phyloP scores from a whole-genome alignment of 2,797 vertebrate genomes.

The Dryobates pubescens region DNA sequence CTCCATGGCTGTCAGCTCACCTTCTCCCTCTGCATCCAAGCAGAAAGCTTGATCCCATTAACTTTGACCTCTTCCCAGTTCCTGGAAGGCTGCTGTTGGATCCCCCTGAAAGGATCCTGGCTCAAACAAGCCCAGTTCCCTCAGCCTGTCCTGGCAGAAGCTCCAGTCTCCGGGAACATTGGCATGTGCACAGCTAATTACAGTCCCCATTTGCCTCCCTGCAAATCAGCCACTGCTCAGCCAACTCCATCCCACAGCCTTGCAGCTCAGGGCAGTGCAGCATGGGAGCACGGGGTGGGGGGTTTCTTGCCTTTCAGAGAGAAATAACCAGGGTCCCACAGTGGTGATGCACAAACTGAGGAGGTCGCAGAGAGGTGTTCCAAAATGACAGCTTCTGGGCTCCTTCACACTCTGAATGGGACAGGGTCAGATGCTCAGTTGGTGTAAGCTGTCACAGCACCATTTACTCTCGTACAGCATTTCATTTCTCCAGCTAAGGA shows the following conservation, averaged over 20 bases:
- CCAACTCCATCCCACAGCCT: not conserved
- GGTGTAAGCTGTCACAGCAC: not conserved
- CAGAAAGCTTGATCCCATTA: accelerated
- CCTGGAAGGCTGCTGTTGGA: no score
- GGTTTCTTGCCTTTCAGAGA: not conserved
- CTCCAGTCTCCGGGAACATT: not conserved
- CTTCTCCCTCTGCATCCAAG: not conserved
- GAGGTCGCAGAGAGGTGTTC: not conserved
- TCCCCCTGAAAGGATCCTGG: not conserved
- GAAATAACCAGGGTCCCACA: not conserved
- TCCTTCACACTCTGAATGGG: not conserved
- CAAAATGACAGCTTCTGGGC: not conserved
- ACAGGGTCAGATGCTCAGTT: accelerated
- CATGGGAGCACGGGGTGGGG: not conserved
- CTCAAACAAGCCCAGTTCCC: not conserved
- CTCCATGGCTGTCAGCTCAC: accelerated
- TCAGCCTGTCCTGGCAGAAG: accelerated
- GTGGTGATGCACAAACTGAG: not conserved
- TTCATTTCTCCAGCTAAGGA: not conserved
- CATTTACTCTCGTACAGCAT: not conserved
- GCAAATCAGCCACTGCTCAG: not conserved
- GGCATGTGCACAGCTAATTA: not conserved
- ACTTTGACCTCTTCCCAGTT: not conserved
- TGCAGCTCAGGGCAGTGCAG: accelerated
- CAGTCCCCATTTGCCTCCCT: not conserved